Evolutionary conservation across 2,888 invertebrate genomes (phyloP), one percentile per base, ranked within the genome.

Genomic region (Morinoia aosen): DNA sequence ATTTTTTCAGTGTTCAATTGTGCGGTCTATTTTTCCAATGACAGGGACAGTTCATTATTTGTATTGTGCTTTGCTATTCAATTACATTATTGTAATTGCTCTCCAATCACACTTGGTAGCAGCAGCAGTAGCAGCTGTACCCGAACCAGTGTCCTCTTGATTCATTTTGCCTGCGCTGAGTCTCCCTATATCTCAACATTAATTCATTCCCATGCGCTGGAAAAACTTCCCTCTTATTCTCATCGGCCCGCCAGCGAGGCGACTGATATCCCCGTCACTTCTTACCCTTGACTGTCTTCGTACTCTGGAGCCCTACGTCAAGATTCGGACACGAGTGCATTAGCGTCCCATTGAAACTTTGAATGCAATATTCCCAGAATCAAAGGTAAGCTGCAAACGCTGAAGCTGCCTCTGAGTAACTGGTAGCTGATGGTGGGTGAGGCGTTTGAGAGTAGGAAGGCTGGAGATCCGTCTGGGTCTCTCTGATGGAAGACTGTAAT

Each of bases 271-370:
- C 33, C 90, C 39, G 90, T 48, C 90, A 93, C 56, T 93, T 93
- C 48, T 93, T 93, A 93, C 48, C 93, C 93, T 93, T 93, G 93
- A 93, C 93, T 93, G 56, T 93, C 57, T 93, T 56, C 93, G 4
- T 19, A 25, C 57, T 33, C 93, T 8, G 91, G 39, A 91, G 48
- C 48, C 56, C 16, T 93, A 57, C 93, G 93, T 93, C 57, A 56
- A 93, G 93, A 57, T 93, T 93, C 93, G n/a, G 4, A 93, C 93
- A 93, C 12, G 58, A n/a, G 93, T 93, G 93, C 93, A 93, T 93
- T 93, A 93, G 93, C 33, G 57, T 90, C 48, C 93, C 57, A 93
- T 93, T 93, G 93, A 93, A 93, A 93, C 57, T 16, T 57, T 93
- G 25, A 57, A 93, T 56, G 93, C 93, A 25, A 57, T 93, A 93